Conservation (phyloP, 1,140 invertebrate genomes). For the Nomia melanderi region DNA sequence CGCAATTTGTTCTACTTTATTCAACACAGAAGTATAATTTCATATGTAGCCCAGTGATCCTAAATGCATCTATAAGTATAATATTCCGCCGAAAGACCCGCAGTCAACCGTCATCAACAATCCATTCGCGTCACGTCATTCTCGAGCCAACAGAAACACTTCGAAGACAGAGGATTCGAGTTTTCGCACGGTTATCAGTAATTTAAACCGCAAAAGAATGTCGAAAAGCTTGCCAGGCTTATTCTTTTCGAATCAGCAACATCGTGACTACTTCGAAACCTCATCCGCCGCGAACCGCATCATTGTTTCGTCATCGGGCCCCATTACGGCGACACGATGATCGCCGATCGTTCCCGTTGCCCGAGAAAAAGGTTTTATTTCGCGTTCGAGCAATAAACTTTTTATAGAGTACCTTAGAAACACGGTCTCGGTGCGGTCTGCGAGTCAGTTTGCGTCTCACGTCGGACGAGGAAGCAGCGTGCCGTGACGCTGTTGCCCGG, state of each 20-base stretch:
- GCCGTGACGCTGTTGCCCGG: not conserved
- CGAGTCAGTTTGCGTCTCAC: slow-evolving; percentile 35
- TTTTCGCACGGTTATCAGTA: no score
- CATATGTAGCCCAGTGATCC: no score
- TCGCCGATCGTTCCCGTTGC: not conserved
- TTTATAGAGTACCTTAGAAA: slow-evolving; percentile 38
- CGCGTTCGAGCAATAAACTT: slow-evolving; percentile 36
- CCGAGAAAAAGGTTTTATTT: not conserved
- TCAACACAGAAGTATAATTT: no score
- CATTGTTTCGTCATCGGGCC: not conserved
- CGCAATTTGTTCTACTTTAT: no score
- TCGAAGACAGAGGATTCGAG: no score
- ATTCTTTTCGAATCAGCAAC: not conserved
- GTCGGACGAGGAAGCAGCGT: slow-evolving; percentile 35
- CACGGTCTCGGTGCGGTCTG: slow-evolving; percentile 4
- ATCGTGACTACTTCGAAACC: not conserved
- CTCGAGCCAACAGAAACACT: no score
- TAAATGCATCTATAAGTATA: no score
- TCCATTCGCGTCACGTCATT: no score
- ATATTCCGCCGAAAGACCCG: no score
- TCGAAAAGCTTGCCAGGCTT: not conserved
- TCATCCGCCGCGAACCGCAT: not conserved
- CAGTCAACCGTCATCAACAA: no score
- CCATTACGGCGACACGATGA: not conserved
- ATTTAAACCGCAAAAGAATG: not conserved